phyloP scores from a whole-genome alignment of 2,888 invertebrate species.

The Caenorhabditis zanzibari region DNA sequence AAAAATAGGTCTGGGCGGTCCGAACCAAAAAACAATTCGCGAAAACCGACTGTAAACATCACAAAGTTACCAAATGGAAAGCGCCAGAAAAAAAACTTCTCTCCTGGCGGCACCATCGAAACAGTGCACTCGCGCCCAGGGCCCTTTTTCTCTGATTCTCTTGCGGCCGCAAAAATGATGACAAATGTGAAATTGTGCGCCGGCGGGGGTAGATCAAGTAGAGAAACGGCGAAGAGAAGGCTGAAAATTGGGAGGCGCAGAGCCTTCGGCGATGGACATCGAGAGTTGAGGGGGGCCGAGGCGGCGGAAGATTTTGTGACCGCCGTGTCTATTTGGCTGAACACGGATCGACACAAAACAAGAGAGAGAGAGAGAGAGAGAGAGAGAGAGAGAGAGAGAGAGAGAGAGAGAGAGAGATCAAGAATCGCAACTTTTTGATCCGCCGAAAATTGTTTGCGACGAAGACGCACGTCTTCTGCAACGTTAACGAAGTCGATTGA shows the following conservation, averaged over 20 bases:
- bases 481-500: conserved; percentile 13
- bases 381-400: background rate
- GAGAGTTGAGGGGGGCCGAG: conserved; percentile 14
- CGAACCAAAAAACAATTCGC: conserved; percentile 14
- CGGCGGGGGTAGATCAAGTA: background rate
- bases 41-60: conserved; percentile 20
- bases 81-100: conserved; percentile 13
- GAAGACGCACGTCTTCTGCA: background rate
- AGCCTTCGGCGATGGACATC: background rate
- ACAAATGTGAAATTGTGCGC: conserved; percentile 53
- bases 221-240: conserved; percentile 23
- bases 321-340: conserved; percentile 52
- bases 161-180: conserved; percentile 46
- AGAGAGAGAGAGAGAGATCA: conserved; percentile 2
- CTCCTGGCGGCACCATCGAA: conserved; percentile 36
- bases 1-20: conserved; percentile 23
- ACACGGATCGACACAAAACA: conserved; percentile 43
- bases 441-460: background rate
- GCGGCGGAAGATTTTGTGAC: conserved; percentile 47
- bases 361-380: background rate
- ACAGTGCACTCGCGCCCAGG: conserved; percentile 24
- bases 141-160: conserved; percentile 15
- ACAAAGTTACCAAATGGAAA: conserved; percentile 14
- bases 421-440: conserved; percentile 47
- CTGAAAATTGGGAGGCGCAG: conserved; percentile 31